Evolutionary conservation across 2,888 invertebrate genomes (phyloP).

Genomic region (Dasysyrphus tricinctus): DNA sequence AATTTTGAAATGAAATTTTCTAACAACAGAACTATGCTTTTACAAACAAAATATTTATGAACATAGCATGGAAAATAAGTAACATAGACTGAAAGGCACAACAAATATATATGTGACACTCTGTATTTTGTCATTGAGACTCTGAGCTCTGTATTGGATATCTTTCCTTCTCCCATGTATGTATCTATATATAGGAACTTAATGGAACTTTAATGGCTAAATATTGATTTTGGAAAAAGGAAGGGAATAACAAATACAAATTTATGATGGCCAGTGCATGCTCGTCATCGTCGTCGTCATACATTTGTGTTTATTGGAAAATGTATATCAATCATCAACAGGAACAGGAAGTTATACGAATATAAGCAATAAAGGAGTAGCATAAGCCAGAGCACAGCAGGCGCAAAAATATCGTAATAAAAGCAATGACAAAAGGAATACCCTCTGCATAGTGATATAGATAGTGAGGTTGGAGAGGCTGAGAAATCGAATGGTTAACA

Average conservation of each 20-base stretch:
- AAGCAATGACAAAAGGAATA: neutral
- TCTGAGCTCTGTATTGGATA: neutral
- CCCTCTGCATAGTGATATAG: neutral
- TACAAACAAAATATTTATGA: constrained; percentile 1
- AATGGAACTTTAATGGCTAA: constrained; percentile 68
- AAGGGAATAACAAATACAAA: constrained; percentile 54
- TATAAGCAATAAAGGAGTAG: constrained; percentile 43
- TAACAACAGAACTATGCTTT: neutral
- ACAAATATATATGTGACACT: neutral
- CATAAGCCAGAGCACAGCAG: constrained; percentile 15
- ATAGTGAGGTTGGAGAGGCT: neutral
- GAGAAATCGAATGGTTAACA: constrained; percentile 12
- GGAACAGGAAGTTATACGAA: constrained; percentile 61
- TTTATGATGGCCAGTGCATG: constrained; percentile 45
- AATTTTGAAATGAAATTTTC: too few species aligned
- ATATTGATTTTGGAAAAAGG: constrained; percentile 66
- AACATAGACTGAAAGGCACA: neutral
- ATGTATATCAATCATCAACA: constrained; percentile 53
- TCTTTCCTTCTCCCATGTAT: constrained; percentile 12
- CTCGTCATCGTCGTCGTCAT: neutral
- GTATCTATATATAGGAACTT: constrained; percentile 18
- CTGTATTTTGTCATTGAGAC: constrained; percentile 1
- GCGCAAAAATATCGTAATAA: constrained; percentile 41
- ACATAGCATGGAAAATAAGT: constrained; percentile 1
- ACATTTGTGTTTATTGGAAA: neutral